Percentiles rank a stretch among this genome's conserved stretches.
Evolutionary conservation across 92 coral and sea anemone genomes (phyloP).

Genomic region (Diadumene lineata): DNA sequence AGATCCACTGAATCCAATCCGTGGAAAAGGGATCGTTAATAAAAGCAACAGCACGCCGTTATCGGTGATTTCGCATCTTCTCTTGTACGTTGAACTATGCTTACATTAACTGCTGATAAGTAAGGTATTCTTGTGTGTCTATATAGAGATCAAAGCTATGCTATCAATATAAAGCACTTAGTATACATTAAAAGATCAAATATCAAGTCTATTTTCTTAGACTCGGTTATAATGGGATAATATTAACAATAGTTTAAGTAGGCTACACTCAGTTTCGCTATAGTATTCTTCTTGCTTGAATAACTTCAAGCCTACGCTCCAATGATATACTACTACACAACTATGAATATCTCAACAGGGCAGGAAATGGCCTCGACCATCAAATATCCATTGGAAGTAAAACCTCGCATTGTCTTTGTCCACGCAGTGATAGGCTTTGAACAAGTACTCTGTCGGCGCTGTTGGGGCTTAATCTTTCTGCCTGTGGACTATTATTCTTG

Average conservation of each 20-base stretch:
- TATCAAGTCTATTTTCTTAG: background rate
- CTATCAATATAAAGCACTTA: background rate
- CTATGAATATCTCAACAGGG: background rate
- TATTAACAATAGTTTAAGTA: background rate
- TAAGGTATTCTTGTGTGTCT: background rate
- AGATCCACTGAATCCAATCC: too few relatives aligned
- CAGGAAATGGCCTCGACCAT: background rate
- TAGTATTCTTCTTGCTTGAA: slow-evolving; percentile 6
- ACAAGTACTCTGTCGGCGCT: background rate
- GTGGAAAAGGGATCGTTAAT: too few relatives aligned
- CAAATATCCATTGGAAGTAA: background rate
- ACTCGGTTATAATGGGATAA: background rate
- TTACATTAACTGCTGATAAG: background rate
- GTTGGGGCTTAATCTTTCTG: slow-evolving; percentile 7
- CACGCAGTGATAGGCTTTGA: background rate
- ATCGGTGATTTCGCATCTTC: too few relatives aligned
- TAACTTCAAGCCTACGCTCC: slow-evolving; percentile 7
- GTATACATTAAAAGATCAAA: background rate
- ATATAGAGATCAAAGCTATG: background rate
- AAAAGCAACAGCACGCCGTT: too few relatives aligned
- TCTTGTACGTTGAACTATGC: too few relatives aligned
- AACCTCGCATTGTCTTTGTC: too few relatives aligned
- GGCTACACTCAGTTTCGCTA: background rate
- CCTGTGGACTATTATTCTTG: background rate
- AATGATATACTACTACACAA: background rate